Evolutionary conservation across 2,888 invertebrate species (phyloP), one percentile per base, ranked within the genome.

Genomic region (Drosophila merina): DNA sequence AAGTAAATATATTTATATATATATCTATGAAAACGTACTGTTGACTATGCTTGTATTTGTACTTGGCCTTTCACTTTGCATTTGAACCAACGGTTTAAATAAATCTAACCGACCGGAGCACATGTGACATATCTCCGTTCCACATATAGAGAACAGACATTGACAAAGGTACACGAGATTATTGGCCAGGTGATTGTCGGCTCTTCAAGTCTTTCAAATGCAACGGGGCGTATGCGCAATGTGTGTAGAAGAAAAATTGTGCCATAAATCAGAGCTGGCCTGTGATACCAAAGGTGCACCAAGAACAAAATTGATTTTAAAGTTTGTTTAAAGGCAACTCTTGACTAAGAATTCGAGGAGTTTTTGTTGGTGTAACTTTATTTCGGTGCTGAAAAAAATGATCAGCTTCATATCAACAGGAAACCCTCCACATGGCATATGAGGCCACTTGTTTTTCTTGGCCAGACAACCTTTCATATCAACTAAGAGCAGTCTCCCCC

Each of bases 41-140:
- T 60, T 20, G 20, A 62, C 79, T 75, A 30, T 8, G 30, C 8
- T 30, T 30, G 10, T 78, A 20, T 20, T 20, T 20, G 20, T 20
- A 20, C 20, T 4, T 28, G 83, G 88, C 84, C 84, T 85, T 85
- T 85, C 84, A 85, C 88, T 85, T 85, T 85, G 86, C 79, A 84
- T 83, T 85, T 87, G 79, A 79, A 76, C 59, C 64, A 52, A 31
- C 56, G 49, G 45, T 47, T 75, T 55, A 55, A 62, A 76, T 67
- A 77, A 73, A 76, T 74, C 62, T 64, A 52, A 50, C 48, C 57
- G 51, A 52, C 45, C 47, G 51, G 51, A 31, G 47, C 80, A 84
- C 81, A 86, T 86, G 82, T 82, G 82, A 86, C 82, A 86, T 84
- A 86, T 86, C 81, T 68, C 78, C 38, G 56, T 79, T 80, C 79